Base-by-base conservation (phyloP, 2,797 vertebrate species). In the Myioborus miniatus region DNA sequence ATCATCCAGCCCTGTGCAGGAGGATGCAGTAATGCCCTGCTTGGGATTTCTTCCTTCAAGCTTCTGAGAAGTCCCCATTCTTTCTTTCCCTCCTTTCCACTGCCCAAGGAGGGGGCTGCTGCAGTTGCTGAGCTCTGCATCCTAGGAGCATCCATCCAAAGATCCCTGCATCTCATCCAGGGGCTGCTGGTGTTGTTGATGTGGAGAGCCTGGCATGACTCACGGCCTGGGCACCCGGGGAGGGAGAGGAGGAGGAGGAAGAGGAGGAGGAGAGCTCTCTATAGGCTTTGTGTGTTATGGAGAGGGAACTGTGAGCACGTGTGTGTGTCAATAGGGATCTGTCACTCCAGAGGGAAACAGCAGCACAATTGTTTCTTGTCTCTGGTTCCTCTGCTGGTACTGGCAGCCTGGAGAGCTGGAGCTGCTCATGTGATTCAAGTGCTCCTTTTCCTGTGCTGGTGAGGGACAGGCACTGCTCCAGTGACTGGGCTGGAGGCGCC, bases 391-490 rank as follows among this genome's bases (percentile, higher is more conserved):
- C 52, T 64, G 55, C 58, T 84, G 83, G 11, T 59, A 11, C 71
- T 82, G 84, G 47, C 83, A 87, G 72, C 0, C 1, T 44, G 60
- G 34, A 49, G 75, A 60, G 76, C 69, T 52, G 64, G 16, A 41
- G 58, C 75, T 89, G 82, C 90, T 89, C 12, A 2, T 52, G 20
- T 7, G 65, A 11, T 43, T 63, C 0, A n/a, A 77, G 58, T 34
- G 65, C 62, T 78, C 53, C 49, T 60, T 47, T 50, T 79, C 20
- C 9, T 2, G 9, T 3, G 1, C 49, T 8, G 2, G 27, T 15
- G 5, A 21, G n/a, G 8, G 2, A 14, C 0, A 0, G 64, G 41
- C 12, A 5, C 36, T 58, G 37, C 49, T 87, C 23, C 0, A 3
- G 18, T 34, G 1, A 0, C 26, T 4, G 16, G 32, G 32, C 47